Evolutionary conservation across 2,797 vertebrate genomes (phyloP).

Genomic region (Lagorchestes hirsutus): DNA sequence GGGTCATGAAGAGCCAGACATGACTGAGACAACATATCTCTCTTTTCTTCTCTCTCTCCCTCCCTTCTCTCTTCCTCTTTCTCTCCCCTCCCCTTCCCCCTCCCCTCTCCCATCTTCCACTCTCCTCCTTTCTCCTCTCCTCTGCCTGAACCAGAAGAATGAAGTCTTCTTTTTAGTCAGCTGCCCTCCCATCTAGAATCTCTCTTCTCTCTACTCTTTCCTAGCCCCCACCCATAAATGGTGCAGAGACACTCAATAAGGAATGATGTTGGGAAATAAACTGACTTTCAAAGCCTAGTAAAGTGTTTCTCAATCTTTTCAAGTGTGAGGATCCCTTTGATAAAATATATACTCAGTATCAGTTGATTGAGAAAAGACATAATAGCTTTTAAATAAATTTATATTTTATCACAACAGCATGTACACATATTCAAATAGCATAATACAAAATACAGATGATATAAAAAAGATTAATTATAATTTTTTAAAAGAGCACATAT

Average conservation of each 20-base stretch:
- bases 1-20: too few relatives aligned
- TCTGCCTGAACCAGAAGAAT: not conserved
- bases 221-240: not conserved
- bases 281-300: not conserved
- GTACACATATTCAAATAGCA: not conserved
- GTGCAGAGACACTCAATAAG: not conserved
- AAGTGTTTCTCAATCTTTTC: not conserved
- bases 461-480: not conserved
- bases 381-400: not conserved
- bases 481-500: not conserved
- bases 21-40: too few relatives aligned
- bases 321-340: not conserved
- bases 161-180: not conserved
- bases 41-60: not conserved
- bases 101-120: too few relatives aligned
- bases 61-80: rapidly evolving
- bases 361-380: not conserved
- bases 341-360: not conserved
- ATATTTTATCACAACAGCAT: not conserved
- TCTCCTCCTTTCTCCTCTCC: too few relatives aligned
- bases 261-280: not conserved
- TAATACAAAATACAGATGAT: not conserved
- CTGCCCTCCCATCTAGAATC: not conserved
- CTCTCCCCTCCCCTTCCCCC: too few relatives aligned
- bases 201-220: not conserved